Percentiles rank a stretch among this genome's conserved stretches.
phyloP scores from a whole-genome alignment of 1,140 invertebrate genomes.

The Zaprionus kolodkinae region DNA sequence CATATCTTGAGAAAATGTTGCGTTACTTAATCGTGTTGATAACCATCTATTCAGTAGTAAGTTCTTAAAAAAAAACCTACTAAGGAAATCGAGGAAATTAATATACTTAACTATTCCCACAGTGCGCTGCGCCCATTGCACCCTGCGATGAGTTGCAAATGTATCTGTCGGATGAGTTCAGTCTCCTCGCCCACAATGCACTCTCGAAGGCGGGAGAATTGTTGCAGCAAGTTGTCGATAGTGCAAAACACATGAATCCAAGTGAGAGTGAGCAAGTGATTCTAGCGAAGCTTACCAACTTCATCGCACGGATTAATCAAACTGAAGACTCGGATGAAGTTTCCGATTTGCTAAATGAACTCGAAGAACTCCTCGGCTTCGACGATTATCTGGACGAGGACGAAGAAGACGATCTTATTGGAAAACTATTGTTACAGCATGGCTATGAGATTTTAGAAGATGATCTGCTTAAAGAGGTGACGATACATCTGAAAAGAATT shows the following conservation, averaged over 20 bases:
- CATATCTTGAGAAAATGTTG: constrained; percentile 32
- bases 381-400: neutral
- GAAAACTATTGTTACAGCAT: constrained; percentile 26
- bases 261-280: constrained; percentile 11
- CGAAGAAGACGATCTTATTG: constrained; percentile 30
- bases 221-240: constrained; percentile 41
- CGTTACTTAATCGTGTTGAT: constrained; percentile 32
- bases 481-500: neutral
- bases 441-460: constrained; percentile 35
- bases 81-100: too few species aligned
- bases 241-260: constrained; percentile 26
- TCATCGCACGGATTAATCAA: constrained; percentile 19
- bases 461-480: constrained; percentile 6
- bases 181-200: neutral
- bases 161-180: constrained; percentile 35
- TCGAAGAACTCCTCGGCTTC: constrained; percentile 26
- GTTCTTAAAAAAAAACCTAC: too few species aligned
- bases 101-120: neutral
- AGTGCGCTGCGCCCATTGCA: constrained; percentile 25
- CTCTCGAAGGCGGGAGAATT: constrained; percentile 28
- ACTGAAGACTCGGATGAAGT: constrained; percentile 41
- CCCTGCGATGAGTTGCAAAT: constrained; percentile 29
- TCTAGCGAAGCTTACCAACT: constrained; percentile 11
- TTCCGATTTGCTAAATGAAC: neutral
- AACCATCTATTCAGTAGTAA: constrained; percentile 45